Evolutionary conservation across 2,113 vertebrate species (phyloP).

Genomic region (Strix uralensis): DNA sequence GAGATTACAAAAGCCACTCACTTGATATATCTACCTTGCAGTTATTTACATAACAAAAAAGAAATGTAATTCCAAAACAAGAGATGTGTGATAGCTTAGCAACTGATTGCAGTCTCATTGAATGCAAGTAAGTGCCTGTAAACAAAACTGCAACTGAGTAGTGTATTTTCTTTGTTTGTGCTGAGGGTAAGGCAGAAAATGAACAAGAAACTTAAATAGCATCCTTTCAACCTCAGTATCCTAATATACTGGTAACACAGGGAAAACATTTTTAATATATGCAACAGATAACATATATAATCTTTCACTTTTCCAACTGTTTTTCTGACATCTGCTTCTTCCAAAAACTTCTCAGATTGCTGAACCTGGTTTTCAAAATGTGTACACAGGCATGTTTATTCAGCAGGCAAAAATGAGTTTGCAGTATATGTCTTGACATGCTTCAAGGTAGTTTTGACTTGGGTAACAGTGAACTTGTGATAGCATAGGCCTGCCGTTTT

Average conservation of each 20-base stretch:
- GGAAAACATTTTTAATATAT: not conserved
- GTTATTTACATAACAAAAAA: slow-evolving; percentile 29
- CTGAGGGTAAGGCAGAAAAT: not conserved
- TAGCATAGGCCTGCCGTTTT: not conserved
- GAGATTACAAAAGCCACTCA: slow-evolving; percentile 1
- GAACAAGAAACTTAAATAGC: not conserved
- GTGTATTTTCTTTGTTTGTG: slow-evolving; percentile 16
- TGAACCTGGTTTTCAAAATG: not conserved
- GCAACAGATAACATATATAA: not conserved
- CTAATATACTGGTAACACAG: not conserved
- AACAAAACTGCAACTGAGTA: not conserved
- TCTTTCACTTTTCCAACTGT: not conserved
- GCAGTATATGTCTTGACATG: not conserved
- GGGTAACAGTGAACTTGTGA: not conserved
- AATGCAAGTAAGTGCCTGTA: not conserved
- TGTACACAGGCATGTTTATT: not conserved
- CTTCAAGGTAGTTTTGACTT: not conserved
- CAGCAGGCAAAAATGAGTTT: not conserved
- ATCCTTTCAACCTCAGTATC: not conserved
- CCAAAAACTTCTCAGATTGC: not conserved
- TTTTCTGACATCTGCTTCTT: not conserved
- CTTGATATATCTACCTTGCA: not conserved
- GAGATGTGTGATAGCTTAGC: not conserved
- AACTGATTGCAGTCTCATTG: not conserved
- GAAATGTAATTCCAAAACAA: not conserved